Conservation (phyloP, 2,113 vertebrate species). For the Gymnogyps californianus region DNA sequence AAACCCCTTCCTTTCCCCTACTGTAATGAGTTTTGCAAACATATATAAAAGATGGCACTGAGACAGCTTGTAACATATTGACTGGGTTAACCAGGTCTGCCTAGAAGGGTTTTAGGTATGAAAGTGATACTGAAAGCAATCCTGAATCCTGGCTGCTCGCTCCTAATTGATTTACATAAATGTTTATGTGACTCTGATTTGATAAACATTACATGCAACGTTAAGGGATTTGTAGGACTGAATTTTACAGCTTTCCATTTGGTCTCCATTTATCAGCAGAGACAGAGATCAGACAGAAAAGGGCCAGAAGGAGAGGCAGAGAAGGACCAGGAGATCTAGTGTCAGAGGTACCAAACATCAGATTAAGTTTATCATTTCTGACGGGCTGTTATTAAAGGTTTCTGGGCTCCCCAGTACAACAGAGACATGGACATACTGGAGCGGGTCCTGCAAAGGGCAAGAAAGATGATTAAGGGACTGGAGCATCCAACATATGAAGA, state of each 20-base stretch:
- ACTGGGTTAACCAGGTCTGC: slow-evolving; percentile 22
- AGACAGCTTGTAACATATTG: slow-evolving; percentile 5
- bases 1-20: neutral
- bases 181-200: slow-evolving; percentile 32
- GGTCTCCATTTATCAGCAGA: neutral
- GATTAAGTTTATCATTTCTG: neutral
- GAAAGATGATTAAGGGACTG: neutral
- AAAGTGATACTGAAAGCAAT: slow-evolving; percentile 36
- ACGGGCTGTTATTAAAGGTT: neutral
- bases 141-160: neutral
- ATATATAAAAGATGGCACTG: neutral
- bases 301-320: neutral
- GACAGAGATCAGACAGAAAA: neutral
- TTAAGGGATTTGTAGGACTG: neutral
- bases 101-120: neutral
- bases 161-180: slow-evolving; percentile 52
- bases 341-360: neutral
- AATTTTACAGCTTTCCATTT: slow-evolving; percentile 29
- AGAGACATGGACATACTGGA: neutral
- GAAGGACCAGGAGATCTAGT: neutral
- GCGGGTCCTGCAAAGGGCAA: neutral
- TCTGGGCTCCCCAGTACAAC: neutral
- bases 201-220: neutral
- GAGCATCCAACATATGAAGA: neutral
- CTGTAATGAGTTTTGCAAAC: slow-evolving; percentile 26